A percentile compares a stretch with the other conserved stretches of the same genome.
These are phyloP conservation scores for Plotosus lineatus DNA, from an alignment of 2,113 vertebrate species.

Conservation along the genomic window DNA sequence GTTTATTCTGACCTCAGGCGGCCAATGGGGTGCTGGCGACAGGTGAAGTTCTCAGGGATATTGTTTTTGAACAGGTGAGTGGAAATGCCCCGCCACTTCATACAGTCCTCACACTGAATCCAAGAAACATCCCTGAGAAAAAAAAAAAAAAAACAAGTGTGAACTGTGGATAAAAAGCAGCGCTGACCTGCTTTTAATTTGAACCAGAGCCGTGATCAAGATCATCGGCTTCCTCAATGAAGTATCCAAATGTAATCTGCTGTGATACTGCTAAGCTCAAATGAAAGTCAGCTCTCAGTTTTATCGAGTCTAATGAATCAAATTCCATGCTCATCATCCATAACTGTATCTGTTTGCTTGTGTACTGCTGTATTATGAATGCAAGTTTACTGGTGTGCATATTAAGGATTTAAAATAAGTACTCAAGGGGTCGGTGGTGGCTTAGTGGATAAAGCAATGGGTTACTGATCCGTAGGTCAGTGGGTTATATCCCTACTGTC, in stretches of 20 bases:
- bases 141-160: background rate
- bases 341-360: background rate
- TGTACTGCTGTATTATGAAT: background rate
- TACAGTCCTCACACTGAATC: constrained; percentile 81
- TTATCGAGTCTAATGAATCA: background rate
- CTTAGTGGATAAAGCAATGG: no score
- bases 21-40: constrained; percentile 73
- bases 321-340: background rate
- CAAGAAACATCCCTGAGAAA: constrained; percentile 63
- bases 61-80: constrained; percentile 58
- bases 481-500: no score
- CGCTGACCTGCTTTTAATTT: background rate
- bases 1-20: constrained; percentile 74
- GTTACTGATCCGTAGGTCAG: no score
- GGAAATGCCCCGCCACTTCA: constrained; percentile 79
- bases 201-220: background rate
- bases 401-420: background rate
- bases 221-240: background rate
- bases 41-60: constrained; percentile 74
- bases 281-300: background rate
- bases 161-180: no score
- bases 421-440: no score
- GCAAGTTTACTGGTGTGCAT: background rate
- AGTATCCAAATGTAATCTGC: background rate
- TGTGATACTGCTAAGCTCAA: background rate